Base-by-base conservation (phyloP, 2,888 invertebrate species). In the Elmis aenea region DNA sequence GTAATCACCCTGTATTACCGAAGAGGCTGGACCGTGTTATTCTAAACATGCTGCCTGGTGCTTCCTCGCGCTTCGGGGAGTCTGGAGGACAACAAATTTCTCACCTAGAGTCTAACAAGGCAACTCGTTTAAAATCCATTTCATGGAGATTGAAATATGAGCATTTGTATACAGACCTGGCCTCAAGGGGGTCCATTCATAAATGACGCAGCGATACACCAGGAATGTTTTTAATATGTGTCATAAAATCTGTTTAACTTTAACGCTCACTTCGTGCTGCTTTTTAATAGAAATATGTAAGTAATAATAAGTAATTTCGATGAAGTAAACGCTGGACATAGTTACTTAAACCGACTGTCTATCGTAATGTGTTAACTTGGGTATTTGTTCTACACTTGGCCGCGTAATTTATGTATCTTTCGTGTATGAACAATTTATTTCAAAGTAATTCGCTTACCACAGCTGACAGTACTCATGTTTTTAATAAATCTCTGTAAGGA, bases 81-180 rank as follows among this genome's bases (percentile, higher is more conserved):
- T 62, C 65, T 46, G 45, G 48, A 52, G 61, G 65, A 67, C 67
- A 67, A 66, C 65, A 62, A 66, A 66, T 66, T 66, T 67, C 67
- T 67, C 67, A 67, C 67, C 67, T 67, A 63, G 62, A 57, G 61
- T 54, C 63, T 65, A 66, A 66, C 65, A 64, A 64, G 64, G 58
- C 62, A 59, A 61, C 59, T 62, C 58, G 61, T 62, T 62, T 61
- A 58, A 61, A 64, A 64, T 59, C 58, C 62, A 62, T 61, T 63
- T 57, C 59, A 50, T 55, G 53, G 52, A 59, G 62, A 65, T 64
- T 64, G 65, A 65, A 64, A 65, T 66, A 65, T 61, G 64, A 61
- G 54, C 57, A 55, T 58, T 58, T 57, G 56, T 55, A 52, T 58
- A 52, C 61, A 57, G 59, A 56, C 49, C 47, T 46, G 57, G 55